These are phyloP conservation scores for Rotaria magnacalcarata DNA, from an alignment of 2,888 invertebrate species.

Conservation along the genomic window DNA sequence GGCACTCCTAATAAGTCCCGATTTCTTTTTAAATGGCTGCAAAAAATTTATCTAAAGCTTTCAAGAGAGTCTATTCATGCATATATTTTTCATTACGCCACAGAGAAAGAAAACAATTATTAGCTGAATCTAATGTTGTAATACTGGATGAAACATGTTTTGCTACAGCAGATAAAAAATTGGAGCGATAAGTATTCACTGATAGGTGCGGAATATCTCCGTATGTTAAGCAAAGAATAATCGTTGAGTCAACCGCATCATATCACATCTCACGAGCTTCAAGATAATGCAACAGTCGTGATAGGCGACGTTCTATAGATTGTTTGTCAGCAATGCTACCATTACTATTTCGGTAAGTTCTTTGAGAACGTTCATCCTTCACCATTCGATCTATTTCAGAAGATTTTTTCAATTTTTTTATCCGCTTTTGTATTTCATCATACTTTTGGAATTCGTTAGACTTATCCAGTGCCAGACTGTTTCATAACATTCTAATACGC, in stretches of 20 bases:
- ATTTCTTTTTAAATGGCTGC: slow-evolving; percentile 13
- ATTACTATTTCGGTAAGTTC: not conserved
- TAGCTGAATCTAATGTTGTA: not conserved
- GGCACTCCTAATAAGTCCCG: not conserved
- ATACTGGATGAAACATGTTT: not conserved
- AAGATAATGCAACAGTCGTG: not conserved
- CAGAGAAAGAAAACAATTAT: not conserved
- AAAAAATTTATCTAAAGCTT: not conserved
- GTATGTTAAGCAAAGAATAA: not conserved
- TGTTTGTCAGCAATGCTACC: not conserved
- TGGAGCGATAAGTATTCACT: not conserved
- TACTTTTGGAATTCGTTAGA: not conserved
- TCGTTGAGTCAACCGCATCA: not conserved
- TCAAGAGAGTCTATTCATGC: not conserved
- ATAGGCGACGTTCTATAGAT: not conserved
- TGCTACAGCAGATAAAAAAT: not conserved
- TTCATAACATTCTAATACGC: not conserved
- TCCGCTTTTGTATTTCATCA: not conserved
- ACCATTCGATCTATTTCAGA: not conserved
- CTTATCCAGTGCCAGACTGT: not conserved
- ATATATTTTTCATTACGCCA: slow-evolving; percentile 16
- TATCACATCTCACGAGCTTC: not conserved
- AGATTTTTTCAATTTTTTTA: not conserved
- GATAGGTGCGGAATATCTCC: not conserved
- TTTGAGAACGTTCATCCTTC: not conserved